Evolutionary conservation across 1,140 invertebrate genomes (phyloP).

Genomic region (Zaprionus capensis): DNA sequence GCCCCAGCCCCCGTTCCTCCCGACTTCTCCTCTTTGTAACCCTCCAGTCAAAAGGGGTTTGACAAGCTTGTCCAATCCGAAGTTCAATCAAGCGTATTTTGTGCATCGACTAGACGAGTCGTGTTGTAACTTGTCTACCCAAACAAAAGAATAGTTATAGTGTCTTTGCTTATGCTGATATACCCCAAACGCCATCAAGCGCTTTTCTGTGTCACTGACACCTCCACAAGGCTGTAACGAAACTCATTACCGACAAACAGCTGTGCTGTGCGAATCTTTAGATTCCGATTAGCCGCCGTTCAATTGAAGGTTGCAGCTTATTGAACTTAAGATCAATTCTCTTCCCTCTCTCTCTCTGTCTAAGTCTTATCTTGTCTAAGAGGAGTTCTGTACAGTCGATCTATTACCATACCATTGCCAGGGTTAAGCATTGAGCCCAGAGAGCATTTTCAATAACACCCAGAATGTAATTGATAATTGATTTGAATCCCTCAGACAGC

Average conservation of each 20-base stretch:
- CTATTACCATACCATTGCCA: neutral
- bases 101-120: constrained; percentile 7
- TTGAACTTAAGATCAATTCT: neutral
- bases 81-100: constrained; percentile 17
- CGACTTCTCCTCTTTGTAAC: neutral
- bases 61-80: constrained; percentile 6
- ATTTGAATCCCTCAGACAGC: constrained; percentile 5
- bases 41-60: neutral
- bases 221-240: constrained; percentile 15
- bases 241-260: constrained; percentile 7
- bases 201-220: constrained; percentile 21
- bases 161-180: neutral
- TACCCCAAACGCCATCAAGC: neutral
- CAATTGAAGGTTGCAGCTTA: neutral
- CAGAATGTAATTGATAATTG: neutral
- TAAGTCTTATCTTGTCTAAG: neutral
- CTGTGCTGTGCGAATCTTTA: constrained; percentile 6
- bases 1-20: neutral
- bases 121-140: neutral
- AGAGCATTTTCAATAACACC: neutral
- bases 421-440: neutral
- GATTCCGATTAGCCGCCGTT: constrained; percentile 7
- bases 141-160: constrained; percentile 13
- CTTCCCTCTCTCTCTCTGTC: neutral
- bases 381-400: neutral